Conservation (phyloP, 1,140 invertebrate genomes). For the Lethocerus indicus region DNA sequence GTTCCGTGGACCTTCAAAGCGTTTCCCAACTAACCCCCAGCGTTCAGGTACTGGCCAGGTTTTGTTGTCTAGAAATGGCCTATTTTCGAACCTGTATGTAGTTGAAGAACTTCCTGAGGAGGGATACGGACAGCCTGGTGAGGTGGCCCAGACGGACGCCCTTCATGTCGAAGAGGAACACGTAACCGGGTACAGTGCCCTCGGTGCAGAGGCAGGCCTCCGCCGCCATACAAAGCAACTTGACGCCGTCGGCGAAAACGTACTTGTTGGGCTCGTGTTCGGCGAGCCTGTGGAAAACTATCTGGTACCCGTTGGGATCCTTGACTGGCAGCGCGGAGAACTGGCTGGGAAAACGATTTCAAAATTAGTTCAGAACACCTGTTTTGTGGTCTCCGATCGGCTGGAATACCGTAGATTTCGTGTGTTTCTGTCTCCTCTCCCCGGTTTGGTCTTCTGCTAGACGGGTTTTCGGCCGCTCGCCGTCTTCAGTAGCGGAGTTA, state of each 20-base stretch:
- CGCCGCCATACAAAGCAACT: conserved; percentile 25
- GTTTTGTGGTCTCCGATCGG: too few relatives aligned
- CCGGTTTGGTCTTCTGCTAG: too few relatives aligned
- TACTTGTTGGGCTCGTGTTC: conserved; percentile 41
- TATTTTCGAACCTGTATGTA: conserved; percentile 54
- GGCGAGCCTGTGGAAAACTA: conserved; percentile 41
- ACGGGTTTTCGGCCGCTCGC: too few relatives aligned
- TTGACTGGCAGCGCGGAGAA: conserved; percentile 18
- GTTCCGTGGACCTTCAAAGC: too few relatives aligned
- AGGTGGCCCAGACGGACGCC: conserved; percentile 38
- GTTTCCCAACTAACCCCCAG: too few relatives aligned
- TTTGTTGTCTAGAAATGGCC: too few relatives aligned
- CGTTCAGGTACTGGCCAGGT: too few relatives aligned
- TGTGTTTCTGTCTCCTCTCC: too few relatives aligned
- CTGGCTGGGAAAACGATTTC: conserved; percentile 13
- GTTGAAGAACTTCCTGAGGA: conserved; percentile 36
- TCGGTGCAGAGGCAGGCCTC: conserved; percentile 16
- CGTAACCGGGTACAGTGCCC: conserved; percentile 20
- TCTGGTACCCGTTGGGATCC: conserved; percentile 34
- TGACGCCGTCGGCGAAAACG: conserved; percentile 43
- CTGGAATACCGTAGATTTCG: too few relatives aligned
- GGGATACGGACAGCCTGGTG: conserved; percentile 35
- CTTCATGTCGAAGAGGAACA: conserved; percentile 43
- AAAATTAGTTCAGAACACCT: not conserved
- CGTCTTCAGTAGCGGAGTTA: too few relatives aligned